A percentile compares a stretch with the other conserved stretches of the same genome.
Conservation (phyloP, 2,113 vertebrate species). For the Theristicus caerulescens region DNA sequence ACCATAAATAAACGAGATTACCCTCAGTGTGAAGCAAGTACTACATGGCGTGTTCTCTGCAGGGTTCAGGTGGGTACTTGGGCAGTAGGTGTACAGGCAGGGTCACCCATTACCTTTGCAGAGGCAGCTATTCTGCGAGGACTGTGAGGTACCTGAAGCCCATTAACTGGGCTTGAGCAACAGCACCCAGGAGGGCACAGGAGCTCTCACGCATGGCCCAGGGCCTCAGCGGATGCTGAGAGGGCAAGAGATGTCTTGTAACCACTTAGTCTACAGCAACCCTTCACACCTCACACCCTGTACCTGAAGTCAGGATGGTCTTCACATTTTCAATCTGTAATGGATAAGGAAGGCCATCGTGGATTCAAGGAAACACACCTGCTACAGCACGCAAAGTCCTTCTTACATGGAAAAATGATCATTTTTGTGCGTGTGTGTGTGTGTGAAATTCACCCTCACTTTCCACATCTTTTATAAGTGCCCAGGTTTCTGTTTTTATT, state of each 20-base stretch:
- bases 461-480: background rate
- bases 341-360: rapidly evolving
- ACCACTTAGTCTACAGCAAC: background rate
- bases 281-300: background rate
- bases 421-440: rapidly evolving
- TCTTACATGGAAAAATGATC: background rate
- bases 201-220: background rate
- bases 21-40: background rate
- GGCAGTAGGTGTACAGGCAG: background rate
- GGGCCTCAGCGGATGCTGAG: rapidly evolving
- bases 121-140: background rate
- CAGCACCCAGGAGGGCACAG: background rate
- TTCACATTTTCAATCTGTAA: background rate
- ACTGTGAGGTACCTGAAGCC: background rate
- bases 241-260: background rate
- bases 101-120: background rate
- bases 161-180: background rate
- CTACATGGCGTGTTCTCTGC: rapidly evolving
- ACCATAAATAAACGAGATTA: background rate
- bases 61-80: background rate
- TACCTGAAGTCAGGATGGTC: background rate
- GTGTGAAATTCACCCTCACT: background rate
- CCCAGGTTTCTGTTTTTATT: background rate
- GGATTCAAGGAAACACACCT: background rate
- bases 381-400: background rate